Evolutionary conservation across 1,140 invertebrate species (phyloP).

Genomic region (Frieseomelitta varia): DNA sequence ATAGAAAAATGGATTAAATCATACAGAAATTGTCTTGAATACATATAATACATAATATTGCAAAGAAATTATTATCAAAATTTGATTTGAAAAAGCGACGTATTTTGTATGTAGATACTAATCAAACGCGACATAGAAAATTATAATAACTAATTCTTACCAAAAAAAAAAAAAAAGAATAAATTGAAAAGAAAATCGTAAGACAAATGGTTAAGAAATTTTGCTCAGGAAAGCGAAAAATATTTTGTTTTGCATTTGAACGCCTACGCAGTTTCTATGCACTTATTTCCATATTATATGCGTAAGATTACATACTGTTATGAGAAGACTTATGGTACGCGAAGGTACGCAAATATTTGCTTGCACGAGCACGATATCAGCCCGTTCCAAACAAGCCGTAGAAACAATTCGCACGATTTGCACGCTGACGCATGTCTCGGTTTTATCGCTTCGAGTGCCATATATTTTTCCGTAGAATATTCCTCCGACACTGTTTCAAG

Average conservation of each 20-base stretch:
- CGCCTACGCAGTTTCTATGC: neutral
- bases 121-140: too few relatives aligned
- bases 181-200: too few relatives aligned
- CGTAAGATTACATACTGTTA: neutral
- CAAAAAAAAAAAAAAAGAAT: too few relatives aligned
- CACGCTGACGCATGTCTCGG: slow-evolving; percentile 31
- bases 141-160: too few relatives aligned
- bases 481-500: neutral
- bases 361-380: slow-evolving; percentile 31
- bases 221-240: neutral
- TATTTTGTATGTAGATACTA: too few relatives aligned
- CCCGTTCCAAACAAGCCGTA: slow-evolving; percentile 26
- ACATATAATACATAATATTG: too few relatives aligned
- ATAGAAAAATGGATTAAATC: too few relatives aligned
- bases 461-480: slow-evolving; percentile 27
- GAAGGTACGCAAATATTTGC: slow-evolving; percentile 48
- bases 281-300: neutral
- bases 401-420: slow-evolving; percentile 46
- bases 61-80: too few relatives aligned
- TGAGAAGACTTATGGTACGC: neutral
- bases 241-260: neutral
- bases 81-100: too few relatives aligned
- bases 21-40: too few relatives aligned
- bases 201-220: neutral
- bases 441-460: slow-evolving; percentile 16